Evolutionary conservation across 1,140 invertebrate genomes (phyloP).

Genomic region (Drosophila lacertosa): DNA sequence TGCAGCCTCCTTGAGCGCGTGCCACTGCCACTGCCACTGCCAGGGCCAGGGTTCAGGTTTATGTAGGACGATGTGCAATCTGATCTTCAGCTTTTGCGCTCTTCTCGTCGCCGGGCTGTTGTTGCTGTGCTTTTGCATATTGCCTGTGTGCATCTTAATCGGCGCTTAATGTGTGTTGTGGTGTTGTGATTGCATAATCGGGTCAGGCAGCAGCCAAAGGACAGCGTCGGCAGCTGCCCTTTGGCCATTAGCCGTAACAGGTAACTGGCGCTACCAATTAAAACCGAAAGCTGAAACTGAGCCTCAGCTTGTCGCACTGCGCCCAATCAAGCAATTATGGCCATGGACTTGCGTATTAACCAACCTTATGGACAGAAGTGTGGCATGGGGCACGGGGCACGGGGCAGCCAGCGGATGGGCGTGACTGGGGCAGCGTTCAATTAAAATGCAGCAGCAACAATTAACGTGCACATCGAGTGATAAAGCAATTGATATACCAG

Average conservation of each 20-base stretch:
- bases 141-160: constrained; percentile 58
- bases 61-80: constrained; percentile 42
- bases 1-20: constrained; percentile 29
- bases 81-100: constrained; percentile 21
- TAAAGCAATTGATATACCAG: constrained; percentile 11
- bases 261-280: not conserved
- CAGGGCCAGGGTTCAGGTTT: constrained; percentile 19
- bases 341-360: no score
- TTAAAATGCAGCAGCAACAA: not conserved
- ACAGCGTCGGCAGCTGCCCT: not conserved
- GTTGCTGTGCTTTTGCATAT: constrained; percentile 5
- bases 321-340: no score
- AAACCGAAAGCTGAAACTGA: no score
- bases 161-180: constrained; percentile 70
- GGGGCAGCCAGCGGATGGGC: not conserved
- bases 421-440: not conserved
- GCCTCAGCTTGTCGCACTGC: no score
- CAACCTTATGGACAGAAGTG: no score
- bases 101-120: constrained; percentile 4
- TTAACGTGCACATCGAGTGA: constrained; percentile 8
- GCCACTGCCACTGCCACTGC: no score
- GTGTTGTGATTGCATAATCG: constrained; percentile 71
- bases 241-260: not conserved
- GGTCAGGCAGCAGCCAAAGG: constrained; percentile 13
- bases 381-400: not conserved